phyloP scores from a whole-genome alignment of 1,140 invertebrate genomes.

The Bombyx mandarina region DNA sequence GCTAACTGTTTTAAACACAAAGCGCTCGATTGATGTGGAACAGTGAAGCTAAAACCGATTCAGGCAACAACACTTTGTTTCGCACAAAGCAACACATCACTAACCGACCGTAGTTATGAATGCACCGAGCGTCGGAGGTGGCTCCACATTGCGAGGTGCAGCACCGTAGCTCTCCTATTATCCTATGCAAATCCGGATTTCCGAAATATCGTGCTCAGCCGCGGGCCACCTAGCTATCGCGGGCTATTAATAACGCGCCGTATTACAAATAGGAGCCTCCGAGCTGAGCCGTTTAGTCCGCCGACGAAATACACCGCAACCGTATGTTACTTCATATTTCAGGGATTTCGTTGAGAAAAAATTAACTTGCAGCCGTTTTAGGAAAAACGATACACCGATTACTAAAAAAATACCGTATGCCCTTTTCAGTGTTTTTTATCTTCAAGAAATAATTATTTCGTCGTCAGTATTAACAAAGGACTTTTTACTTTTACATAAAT shows the following conservation, averaged over 20 bases:
- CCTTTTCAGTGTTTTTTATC: too few species aligned
- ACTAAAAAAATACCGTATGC: too few species aligned
- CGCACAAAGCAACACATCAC: too few species aligned
- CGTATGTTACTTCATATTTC: slow-evolving; percentile 39
- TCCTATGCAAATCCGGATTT: slow-evolving; percentile 68
- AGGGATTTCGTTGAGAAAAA: slow-evolving; percentile 6
- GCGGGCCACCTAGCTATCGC: slow-evolving; percentile 56
- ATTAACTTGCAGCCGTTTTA: slow-evolving; percentile 2
- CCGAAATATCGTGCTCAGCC: slow-evolving; percentile 55
- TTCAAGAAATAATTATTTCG: too few species aligned
- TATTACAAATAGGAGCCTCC: slow-evolving; percentile 48
- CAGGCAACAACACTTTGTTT: too few species aligned
- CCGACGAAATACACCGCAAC: slow-evolving; percentile 41
- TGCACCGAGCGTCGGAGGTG: slow-evolving; percentile 9
- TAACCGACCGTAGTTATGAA: too few species aligned
- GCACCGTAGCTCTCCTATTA: slow-evolving; percentile 46
- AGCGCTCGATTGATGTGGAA: slow-evolving; percentile 5
- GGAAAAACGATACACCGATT: too few species aligned
- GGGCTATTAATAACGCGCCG: slow-evolving; percentile 56
- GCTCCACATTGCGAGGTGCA: slow-evolving; percentile 30
- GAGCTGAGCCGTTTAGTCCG: slow-evolving; percentile 43
- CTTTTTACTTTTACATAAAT: too few species aligned
- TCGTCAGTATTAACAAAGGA: too few species aligned
- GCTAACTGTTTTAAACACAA: slow-evolving; percentile 6
- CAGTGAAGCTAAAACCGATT: too few species aligned